Conservation (phyloP, 2,113 vertebrate species). For the Oncorhynchus mykiss region DNA sequence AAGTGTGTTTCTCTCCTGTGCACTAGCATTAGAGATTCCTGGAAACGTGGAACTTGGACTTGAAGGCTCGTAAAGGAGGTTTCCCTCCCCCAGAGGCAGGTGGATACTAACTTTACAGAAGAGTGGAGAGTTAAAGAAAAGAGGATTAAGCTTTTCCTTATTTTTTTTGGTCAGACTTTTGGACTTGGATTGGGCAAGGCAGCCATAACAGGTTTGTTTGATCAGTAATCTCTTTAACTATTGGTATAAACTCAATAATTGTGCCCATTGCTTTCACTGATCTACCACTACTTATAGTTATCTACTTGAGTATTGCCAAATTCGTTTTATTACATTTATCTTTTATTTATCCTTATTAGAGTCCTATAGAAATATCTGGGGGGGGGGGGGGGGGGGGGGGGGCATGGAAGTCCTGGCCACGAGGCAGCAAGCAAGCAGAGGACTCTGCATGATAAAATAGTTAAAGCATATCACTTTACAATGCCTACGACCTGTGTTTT, state of each 20-base stretch:
- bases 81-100: conserved; percentile 32
- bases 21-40: conserved; percentile 1
- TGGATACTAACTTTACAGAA: conserved; percentile 50
- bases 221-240: conserved; percentile 52
- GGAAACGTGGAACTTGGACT: conserved; percentile 39
- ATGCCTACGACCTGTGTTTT: too few species aligned
- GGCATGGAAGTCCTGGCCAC: too few species aligned
- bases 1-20: neutral
- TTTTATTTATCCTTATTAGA: too few species aligned
- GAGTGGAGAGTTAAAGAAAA: conserved; percentile 15
- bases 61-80: conserved; percentile 7
- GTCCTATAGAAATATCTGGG: too few species aligned
- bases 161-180: conserved; percentile 57
- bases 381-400: too few species aligned
- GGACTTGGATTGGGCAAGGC: conserved; percentile 54
- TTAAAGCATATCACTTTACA: too few species aligned
- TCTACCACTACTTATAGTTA: neutral
- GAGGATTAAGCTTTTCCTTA: conserved; percentile 44
- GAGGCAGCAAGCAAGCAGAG: too few species aligned
- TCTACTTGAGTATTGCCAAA: neutral
- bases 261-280: conserved; percentile 35
- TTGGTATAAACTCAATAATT: conserved; percentile 4
- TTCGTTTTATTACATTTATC: too few species aligned
- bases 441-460: too few species aligned
- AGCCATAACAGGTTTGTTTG: conserved; percentile 71